These are phyloP conservation scores for Salminus brasiliensis DNA, from an alignment of 2,113 vertebrate genomes.

Conservation along the genomic window DNA sequence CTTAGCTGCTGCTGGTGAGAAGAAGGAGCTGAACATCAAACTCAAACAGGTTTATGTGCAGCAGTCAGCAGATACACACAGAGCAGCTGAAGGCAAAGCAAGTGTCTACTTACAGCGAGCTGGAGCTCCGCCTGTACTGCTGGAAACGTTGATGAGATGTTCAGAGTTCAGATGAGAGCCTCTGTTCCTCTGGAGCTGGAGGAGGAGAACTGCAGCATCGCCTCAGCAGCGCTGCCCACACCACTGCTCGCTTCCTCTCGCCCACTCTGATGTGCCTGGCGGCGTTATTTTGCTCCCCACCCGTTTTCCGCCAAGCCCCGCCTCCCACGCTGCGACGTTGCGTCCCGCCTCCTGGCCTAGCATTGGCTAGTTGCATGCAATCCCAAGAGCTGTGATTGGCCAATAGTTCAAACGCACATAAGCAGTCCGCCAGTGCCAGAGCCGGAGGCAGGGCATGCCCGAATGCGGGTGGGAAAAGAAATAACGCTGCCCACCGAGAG, in stretches of 20 bases:
- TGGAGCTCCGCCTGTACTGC: not conserved
- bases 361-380: not conserved
- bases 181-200: not conserved
- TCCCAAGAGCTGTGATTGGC: not conserved
- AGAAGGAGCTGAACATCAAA: no score
- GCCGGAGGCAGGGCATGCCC: not conserved
- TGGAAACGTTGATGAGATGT: not conserved
- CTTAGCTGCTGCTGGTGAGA: no score
- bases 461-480: not conserved
- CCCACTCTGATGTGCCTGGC: not conserved
- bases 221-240: not conserved
- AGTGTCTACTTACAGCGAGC: constrained; percentile 1
- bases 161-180: constrained; percentile 3
- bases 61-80: no score
- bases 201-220: not conserved
- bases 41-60: no score
- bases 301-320: not conserved
- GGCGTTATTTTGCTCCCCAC: not conserved
- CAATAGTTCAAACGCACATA: not conserved
- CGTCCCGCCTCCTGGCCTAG: no score
- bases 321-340: not conserved
- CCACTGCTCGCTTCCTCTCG: not conserved
- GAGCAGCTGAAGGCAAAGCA: not conserved
- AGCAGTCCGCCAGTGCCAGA: not conserved
- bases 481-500: no score